Evolutionary conservation across 2,797 vertebrate species (phyloP).

Genomic region (Erithacus rubecula): DNA sequence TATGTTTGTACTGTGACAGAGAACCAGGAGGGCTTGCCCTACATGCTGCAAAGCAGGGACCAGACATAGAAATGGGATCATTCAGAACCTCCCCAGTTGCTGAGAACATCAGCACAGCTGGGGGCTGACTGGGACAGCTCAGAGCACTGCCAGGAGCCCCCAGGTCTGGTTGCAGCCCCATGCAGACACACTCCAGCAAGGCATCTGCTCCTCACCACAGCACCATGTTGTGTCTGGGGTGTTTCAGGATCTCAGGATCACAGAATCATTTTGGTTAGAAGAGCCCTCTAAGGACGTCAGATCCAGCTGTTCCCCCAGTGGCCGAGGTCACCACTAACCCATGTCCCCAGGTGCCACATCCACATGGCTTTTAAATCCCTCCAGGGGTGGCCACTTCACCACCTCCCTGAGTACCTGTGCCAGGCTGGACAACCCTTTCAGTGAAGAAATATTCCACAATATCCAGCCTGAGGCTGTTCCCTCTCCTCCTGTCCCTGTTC

Average conservation of each 20-base stretch:
- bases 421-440: neutral
- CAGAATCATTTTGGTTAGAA: neutral
- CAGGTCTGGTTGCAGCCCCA: neutral
- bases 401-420: neutral
- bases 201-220: neutral
- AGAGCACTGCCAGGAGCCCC: neutral
- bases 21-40: neutral
- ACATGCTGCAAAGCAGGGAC: neutral
- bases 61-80: fast-evolving
- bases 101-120: neutral
- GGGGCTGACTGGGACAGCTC: neutral
- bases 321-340: neutral
- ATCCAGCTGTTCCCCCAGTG: neutral
- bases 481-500: too few relatives aligned
- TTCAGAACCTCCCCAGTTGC: neutral
- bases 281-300: neutral
- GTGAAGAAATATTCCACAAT: neutral
- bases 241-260: neutral
- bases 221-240: fast-evolving
- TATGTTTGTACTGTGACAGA: neutral
- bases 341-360: neutral
- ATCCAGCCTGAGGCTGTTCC: too few relatives aligned
- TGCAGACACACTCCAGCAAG: neutral
- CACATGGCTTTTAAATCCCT: neutral
- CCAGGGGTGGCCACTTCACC: neutral